These are phyloP conservation scores for Ophiodon elongatus DNA, from an alignment of 2,113 vertebrate species.

Conservation along the genomic window DNA sequence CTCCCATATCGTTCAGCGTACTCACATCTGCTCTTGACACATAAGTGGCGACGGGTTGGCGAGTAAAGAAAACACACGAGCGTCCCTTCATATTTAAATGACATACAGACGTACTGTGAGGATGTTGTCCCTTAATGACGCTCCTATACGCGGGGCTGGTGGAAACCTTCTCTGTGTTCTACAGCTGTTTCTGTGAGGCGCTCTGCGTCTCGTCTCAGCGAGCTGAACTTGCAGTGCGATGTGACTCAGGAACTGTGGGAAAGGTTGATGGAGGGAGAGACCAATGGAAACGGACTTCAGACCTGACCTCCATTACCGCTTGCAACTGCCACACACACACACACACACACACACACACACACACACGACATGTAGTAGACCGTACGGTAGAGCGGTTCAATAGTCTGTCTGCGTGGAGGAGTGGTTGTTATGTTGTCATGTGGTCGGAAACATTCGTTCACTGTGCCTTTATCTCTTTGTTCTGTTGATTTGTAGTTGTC, in stretches of 20 bases:
- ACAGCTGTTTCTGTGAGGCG: not conserved
- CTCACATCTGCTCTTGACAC: not conserved
- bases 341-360: constrained; percentile 5
- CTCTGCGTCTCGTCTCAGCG: not conserved
- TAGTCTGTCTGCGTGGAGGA: constrained; percentile 1
- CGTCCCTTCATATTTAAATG: not conserved
- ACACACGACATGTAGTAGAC: not conserved
- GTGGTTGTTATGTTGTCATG: constrained; percentile 1
- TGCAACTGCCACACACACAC: not conserved
- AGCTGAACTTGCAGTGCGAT: not conserved
- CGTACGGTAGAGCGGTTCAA: not conserved
- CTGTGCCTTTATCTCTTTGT: constrained; percentile 27
- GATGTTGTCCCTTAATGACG: not conserved
- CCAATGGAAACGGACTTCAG: constrained; percentile 10
- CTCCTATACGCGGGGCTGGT: too few relatives aligned
- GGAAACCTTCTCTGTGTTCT: too few relatives aligned
- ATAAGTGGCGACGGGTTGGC: not conserved
- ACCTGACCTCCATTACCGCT: constrained; percentile 34
- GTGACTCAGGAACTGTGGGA: constrained; percentile 1
- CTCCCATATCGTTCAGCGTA: not conserved
- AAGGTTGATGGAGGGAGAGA: constrained; percentile 8
- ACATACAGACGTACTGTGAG: not conserved
- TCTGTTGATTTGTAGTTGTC: constrained; percentile 25
- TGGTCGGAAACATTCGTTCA: not conserved
- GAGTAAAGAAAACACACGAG: not conserved